phyloP scores from a whole-genome alignment of 2,113 vertebrate genomes.

The Redunca redunca region DNA sequence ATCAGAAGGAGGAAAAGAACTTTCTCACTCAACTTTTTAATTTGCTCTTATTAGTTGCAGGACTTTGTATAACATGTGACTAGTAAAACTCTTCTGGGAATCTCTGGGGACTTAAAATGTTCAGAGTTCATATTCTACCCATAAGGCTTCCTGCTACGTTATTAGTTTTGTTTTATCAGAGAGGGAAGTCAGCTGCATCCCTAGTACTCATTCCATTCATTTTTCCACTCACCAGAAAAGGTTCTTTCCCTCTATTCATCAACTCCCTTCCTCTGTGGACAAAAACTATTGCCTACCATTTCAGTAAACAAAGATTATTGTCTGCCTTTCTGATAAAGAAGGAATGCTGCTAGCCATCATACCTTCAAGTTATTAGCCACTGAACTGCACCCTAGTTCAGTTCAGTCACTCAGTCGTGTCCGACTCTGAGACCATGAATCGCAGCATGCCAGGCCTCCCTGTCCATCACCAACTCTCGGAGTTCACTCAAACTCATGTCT shows the following conservation, averaged over 20 bases:
- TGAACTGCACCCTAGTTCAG: background rate
- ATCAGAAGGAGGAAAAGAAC: conserved; percentile 24
- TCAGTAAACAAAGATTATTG: background rate
- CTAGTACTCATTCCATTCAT: background rate
- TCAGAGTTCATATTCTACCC: background rate
- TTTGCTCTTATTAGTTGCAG: conserved; percentile 51
- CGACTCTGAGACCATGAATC: too few relatives aligned
- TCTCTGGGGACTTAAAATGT: background rate
- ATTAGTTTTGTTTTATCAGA: background rate
- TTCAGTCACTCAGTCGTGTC: too few relatives aligned
- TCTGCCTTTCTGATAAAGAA: background rate
- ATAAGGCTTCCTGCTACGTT: background rate
- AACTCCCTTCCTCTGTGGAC: background rate
- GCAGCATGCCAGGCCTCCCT: accelerated
- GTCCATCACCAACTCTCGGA: too few relatives aligned
- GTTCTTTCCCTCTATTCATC: background rate
- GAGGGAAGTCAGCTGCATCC: background rate
- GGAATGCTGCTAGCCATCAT: background rate
- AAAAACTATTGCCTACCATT: background rate
- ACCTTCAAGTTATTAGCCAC: background rate
- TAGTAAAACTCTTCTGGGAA: background rate
- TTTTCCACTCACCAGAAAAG: background rate
- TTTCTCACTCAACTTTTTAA: conserved; percentile 29
- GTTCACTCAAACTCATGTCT: too few relatives aligned
- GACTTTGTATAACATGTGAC: background rate